Evolutionary conservation across 1,140 invertebrate species (phyloP).

Genomic region (Drosophila pandora): DNA sequence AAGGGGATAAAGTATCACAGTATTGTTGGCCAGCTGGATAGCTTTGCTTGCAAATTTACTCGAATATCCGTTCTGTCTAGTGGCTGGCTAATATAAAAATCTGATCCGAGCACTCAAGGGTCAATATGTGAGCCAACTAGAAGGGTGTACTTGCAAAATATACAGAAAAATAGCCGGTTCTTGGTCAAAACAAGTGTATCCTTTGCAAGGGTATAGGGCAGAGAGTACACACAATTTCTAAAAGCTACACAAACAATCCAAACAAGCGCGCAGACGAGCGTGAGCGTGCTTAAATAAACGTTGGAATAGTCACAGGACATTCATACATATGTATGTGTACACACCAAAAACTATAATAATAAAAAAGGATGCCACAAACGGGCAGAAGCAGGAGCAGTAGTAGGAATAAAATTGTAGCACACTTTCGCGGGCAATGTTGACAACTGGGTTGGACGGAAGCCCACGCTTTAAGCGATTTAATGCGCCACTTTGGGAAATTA

Average conservation of each 20-base stretch:
- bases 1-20: constrained; percentile 9
- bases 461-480: constrained; percentile 62
- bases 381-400: neutral
- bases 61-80: constrained; percentile 5
- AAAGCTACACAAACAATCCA: constrained; percentile 50
- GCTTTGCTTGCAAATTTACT: constrained; percentile 6
- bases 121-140: constrained; percentile 7
- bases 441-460: constrained; percentile 23
- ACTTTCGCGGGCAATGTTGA: constrained; percentile 49
- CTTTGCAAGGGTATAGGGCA: constrained; percentile 16
- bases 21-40: constrained; percentile 14
- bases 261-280: constrained; percentile 43
- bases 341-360: constrained; percentile 28
- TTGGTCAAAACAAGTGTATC: constrained; percentile 4
- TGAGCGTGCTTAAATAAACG: constrained; percentile 66
- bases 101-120: neutral
- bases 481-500: constrained; percentile 63
- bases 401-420: constrained; percentile 53
- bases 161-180: neutral
- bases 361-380: constrained; percentile 35
- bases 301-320: constrained; percentile 47
- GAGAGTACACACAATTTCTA: constrained; percentile 66
- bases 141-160: neutral
- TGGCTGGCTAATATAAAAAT: constrained; percentile 15
- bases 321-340: constrained; percentile 24